phyloP scores from a whole-genome alignment of 2,113 vertebrate species.

The Steatornis caripensis region DNA sequence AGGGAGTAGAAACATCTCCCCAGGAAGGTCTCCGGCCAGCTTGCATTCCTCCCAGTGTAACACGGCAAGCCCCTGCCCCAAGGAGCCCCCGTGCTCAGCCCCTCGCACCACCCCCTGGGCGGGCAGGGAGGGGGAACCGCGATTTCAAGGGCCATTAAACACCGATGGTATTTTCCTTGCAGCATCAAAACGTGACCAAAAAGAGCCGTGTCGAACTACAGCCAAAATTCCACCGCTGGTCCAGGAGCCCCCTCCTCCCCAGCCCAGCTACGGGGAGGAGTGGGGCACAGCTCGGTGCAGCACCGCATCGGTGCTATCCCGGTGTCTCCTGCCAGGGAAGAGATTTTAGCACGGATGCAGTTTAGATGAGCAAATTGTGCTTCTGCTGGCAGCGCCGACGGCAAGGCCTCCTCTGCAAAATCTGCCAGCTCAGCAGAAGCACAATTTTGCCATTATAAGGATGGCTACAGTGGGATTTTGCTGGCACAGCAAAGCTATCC shows the following conservation, averaged over 20 bases:
- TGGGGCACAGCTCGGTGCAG: accelerated
- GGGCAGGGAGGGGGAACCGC: neutral
- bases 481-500: conserved; percentile 28
- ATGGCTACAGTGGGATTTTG: conserved; percentile 20
- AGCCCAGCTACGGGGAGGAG: accelerated
- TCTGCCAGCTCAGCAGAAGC: conserved; percentile 46
- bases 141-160: conserved; percentile 52
- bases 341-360: neutral
- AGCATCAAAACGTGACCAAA: neutral
- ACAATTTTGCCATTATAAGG: conserved; percentile 45
- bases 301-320: accelerated
- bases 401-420: conserved; percentile 36
- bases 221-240: neutral
- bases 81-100: neutral
- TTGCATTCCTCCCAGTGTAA: neutral
- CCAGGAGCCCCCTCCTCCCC: accelerated
- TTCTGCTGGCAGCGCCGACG: neutral
- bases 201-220: accelerated
- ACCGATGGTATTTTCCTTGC: neutral
- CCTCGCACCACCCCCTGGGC: conserved; percentile 8
- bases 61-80: neutral
- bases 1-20: neutral
- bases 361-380: neutral
- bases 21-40: neutral
- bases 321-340: accelerated